Percentiles rank a stretch among this genome's conserved stretches.
These are phyloP conservation scores for Planiliza haematocheilus DNA, from an alignment of 2,113 vertebrate genomes.

Conservation along the genomic window DNA sequence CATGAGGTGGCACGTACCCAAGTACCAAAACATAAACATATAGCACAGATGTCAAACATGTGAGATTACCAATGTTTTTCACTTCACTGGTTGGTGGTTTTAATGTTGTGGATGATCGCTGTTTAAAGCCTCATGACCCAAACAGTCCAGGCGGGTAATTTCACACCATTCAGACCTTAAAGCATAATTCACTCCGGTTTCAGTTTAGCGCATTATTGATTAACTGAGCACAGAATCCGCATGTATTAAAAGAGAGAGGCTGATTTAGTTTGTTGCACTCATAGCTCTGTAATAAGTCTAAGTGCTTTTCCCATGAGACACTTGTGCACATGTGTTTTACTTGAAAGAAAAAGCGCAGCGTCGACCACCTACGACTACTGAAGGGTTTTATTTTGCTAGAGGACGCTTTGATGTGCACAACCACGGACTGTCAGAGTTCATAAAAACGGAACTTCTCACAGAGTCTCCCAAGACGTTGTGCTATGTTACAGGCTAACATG, in stretches of 20 bases:
- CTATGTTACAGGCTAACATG: background rate
- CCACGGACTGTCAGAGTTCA: background rate
- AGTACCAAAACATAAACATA: too few relatives aligned
- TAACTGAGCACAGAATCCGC: background rate
- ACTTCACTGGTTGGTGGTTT: too few relatives aligned
- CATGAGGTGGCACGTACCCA: too few relatives aligned
- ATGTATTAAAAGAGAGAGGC: background rate
- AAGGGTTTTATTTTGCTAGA: conserved; percentile 11
- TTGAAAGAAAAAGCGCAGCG: background rate
- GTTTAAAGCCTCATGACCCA: background rate
- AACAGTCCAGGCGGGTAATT: background rate
- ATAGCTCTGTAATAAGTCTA: conserved; percentile 19
- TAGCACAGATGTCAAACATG: too few relatives aligned
- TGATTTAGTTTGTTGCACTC: background rate
- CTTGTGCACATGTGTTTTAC: background rate
- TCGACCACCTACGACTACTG: conserved; percentile 11
- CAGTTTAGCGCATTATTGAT: conserved; percentile 12
- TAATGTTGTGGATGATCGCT: too few relatives aligned
- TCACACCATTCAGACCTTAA: background rate
- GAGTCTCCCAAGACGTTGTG: background rate
- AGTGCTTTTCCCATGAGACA: conserved; percentile 8
- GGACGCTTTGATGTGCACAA: conserved; percentile 3
- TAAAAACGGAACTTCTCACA: background rate
- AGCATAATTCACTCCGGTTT: conserved; percentile 3
- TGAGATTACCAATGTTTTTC: too few relatives aligned